phyloP scores from a whole-genome alignment of 1,140 invertebrate genomes.

The Olivierus martensii region DNA sequence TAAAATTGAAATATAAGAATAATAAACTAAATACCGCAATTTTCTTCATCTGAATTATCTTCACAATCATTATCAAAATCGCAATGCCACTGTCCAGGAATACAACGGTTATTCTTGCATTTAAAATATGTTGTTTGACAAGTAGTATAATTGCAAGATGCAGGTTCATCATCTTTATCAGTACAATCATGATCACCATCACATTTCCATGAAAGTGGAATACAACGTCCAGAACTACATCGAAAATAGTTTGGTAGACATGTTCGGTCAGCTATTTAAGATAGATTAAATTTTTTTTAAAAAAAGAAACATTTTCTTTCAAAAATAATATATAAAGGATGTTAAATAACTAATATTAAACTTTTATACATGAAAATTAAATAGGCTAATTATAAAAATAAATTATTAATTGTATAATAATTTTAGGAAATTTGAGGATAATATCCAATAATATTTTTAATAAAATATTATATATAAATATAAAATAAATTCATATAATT shows the following conservation, averaged over 20 bases:
- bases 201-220: conserved; percentile 63
- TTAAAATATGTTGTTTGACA: conserved; percentile 49
- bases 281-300: no score
- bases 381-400: no score
- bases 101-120: conserved; percentile 80
- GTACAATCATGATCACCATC: conserved; percentile 41
- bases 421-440: no score
- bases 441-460: no score
- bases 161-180: conserved; percentile 25
- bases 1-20: neutral
- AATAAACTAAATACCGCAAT: conserved; percentile 32
- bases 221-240: conserved; percentile 53
- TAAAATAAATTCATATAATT: no score
- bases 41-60: conserved; percentile 85
- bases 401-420: no score
- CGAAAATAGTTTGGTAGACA: conserved; percentile 40
- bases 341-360: no score
- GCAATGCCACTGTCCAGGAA: conserved; percentile 82
- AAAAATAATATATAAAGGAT: no score
- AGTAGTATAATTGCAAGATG: conserved; percentile 15
- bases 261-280: conserved; percentile 19
- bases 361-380: no score
- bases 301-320: no score
- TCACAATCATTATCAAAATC: conserved; percentile 92
- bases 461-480: no score